Conservation (phyloP, 2,113 vertebrate genomes). For the Larimichthys polyactis region DNA sequence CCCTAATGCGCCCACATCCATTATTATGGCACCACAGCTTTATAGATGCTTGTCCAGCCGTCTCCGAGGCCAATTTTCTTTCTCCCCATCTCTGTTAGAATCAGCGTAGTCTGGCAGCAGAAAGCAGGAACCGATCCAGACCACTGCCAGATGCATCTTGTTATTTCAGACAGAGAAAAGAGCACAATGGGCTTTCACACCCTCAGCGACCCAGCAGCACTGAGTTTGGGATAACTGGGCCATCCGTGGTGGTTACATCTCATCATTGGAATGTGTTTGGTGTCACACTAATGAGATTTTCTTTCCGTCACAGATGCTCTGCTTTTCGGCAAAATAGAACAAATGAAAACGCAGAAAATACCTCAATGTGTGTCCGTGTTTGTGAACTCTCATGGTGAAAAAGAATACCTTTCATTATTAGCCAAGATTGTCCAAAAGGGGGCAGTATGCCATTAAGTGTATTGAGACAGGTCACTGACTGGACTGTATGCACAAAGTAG, state of each 20-base stretch:
- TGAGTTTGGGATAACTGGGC: conserved; percentile 34
- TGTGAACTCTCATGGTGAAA: conserved; percentile 2
- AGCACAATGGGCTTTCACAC: conserved; percentile 1
- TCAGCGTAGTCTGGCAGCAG: not conserved
- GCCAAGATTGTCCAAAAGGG: conserved; percentile 68
- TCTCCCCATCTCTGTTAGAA: conserved; percentile 29
- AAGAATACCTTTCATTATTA: conserved; percentile 23
- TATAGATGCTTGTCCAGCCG: conserved; percentile 12
- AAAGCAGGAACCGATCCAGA: conserved; percentile 17
- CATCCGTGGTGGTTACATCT: conserved; percentile 4
- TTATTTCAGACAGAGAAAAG: conserved; percentile 58
- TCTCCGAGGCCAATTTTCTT: conserved; percentile 44
- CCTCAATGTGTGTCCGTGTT: not conserved
- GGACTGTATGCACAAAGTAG: conserved; percentile 29
- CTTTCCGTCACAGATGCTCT: not conserved
- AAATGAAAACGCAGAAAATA: conserved; percentile 31
- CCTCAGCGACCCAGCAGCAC: not conserved
- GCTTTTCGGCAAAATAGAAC: not conserved
- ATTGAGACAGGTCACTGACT: conserved; percentile 20
- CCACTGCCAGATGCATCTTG: conserved; percentile 34
- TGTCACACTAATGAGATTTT: conserved; percentile 44
- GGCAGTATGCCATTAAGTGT: conserved; percentile 69
- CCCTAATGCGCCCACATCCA: conserved; percentile 20
- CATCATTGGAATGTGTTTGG: conserved; percentile 30
- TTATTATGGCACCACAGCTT: conserved; percentile 44